Evolutionary conservation across 2,888 invertebrate species (phyloP), one percentile per base, ranked within the genome.

Genomic region (Caenorhabditis uteleia): DNA sequence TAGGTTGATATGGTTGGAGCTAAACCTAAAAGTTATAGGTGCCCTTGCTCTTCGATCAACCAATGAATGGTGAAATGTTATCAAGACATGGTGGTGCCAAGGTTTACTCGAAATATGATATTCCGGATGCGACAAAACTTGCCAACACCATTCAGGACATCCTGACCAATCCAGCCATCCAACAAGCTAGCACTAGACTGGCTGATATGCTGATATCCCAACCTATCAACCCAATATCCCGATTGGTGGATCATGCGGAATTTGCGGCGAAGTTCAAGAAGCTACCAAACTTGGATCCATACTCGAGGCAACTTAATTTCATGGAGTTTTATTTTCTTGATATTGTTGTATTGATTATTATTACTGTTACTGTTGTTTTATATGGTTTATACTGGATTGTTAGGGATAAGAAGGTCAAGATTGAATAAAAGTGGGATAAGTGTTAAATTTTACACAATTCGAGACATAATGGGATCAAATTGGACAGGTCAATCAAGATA

Each of bases 1-100:
- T 53, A 33, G 29, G 21, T 29, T 23, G 7, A 7, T 33, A 7
- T 33, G 12, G 3, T n/a, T 14, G 16, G 4, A 12, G 20, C 18
- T 2, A 18, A 20, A 36, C 20, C 16, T 20, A n/a, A 14, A 18
- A 18, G 43, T 26, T 73, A 23, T 27, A 53, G 48, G 48, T 76
- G 20, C 76, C 76, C 0, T 42, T 72, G 5, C 68, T 75, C 42
- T 70, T 66, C 20, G 77, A 77, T 44, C 77, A 77, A 23, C 57
- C 67, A 25, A 51, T 72, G 42, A 77, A 77, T 44, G 68, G 66
- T 2, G 48, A 47, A 21, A 64, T 71, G 65, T n/a, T 74, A 7
- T 43, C 54, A 12, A 27, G 72, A 18, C 59, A 64, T 25, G 61
- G 59, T 10, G 51, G 57, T 2, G 66, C 67, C 2, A 44, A 56